A percentile compares a stretch with the other conserved stretches of the same genome.
phyloP scores from a whole-genome alignment of 2,888 invertebrate species.

The Oegoconia quadripuncta region DNA sequence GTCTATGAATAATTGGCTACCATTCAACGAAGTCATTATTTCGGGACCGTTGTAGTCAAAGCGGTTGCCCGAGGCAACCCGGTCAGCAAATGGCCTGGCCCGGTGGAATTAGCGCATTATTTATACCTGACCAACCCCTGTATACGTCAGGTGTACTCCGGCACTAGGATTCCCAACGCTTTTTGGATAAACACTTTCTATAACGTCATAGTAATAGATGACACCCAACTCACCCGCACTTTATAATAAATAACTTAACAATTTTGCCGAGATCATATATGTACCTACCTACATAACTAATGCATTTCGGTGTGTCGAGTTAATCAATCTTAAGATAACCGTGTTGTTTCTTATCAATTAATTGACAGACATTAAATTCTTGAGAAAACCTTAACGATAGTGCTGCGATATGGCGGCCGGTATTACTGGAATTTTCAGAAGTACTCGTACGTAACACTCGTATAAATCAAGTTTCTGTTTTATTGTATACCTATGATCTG shows the following conservation, averaged over 20 bases:
- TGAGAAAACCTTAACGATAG: no score
- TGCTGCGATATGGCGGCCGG: no score
- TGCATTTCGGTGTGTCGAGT: no score
- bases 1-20: conserved; percentile 9
- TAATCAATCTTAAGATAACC: no score
- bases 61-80: conserved; percentile 38
- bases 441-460: no score
- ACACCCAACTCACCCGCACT: no score
- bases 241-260: no score
- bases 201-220: no score
- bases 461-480: conserved; percentile 22
- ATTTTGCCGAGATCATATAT: no score
- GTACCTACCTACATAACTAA: no score
- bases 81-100: conserved; percentile 42
- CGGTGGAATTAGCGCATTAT: conserved; percentile 56
- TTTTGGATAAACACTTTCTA: no score
- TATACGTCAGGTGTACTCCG: conserved; percentile 34
- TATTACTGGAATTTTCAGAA: no score
- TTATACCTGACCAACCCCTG: conserved; percentile 46
- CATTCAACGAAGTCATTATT: conserved; percentile 22
- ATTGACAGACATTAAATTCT: background rate
- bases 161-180: conserved; percentile 30
- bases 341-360: background rate
- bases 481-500: conserved; percentile 23
- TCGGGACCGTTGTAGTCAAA: conserved; percentile 24